These are phyloP conservation scores for Drosophila infuscata DNA, from an alignment of 2,888 invertebrate genomes.

Conservation along the genomic window DNA sequence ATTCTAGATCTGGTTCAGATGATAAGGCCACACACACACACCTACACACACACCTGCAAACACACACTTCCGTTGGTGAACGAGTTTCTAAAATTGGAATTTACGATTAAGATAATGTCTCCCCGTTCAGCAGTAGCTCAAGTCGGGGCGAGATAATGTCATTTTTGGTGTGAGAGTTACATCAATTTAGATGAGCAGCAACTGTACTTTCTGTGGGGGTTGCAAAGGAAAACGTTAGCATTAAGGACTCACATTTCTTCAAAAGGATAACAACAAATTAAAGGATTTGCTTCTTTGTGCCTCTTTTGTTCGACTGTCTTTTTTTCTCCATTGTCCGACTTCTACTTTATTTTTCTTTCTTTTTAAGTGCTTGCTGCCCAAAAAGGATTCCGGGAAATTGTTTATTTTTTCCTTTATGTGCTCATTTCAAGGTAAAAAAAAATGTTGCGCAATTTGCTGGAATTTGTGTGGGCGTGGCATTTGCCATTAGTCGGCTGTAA, in stretches of 20 bases:
- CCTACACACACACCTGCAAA: slow-evolving; percentile 42
- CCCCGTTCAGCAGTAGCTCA: slow-evolving; percentile 47
- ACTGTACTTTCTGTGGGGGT: slow-evolving; percentile 38
- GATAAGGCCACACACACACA: slow-evolving; percentile 53
- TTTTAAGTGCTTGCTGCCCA: slow-evolving; percentile 27
- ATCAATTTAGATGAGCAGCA: slow-evolving; percentile 51
- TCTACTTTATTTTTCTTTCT: slow-evolving; percentile 24
- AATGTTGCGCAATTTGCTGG: slow-evolving; percentile 59
- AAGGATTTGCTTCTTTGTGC: slow-evolving; percentile 65
- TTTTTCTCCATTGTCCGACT: slow-evolving; percentile 35
- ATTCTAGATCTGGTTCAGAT: slow-evolving; percentile 33
- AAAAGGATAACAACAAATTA: slow-evolving; percentile 73
- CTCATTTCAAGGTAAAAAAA: slow-evolving; percentile 30
- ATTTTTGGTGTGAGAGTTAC: slow-evolving; percentile 54
- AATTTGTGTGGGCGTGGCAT: slow-evolving; percentile 44
- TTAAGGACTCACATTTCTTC: slow-evolving; percentile 61
- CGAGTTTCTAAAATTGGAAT: slow-evolving; percentile 57
- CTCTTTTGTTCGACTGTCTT: slow-evolving; percentile 42
- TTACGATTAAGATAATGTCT: slow-evolving; percentile 48
- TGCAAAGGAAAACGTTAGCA: slow-evolving; percentile 17
- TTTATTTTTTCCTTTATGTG: slow-evolving; percentile 50
- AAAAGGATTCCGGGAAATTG: slow-evolving; percentile 60
- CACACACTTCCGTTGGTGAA: slow-evolving; percentile 25
- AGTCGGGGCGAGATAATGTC: slow-evolving; percentile 49
- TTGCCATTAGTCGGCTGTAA: slow-evolving; percentile 26